Conservation (phyloP, 2,888 invertebrate genomes). For the Drosophila colorata region DNA sequence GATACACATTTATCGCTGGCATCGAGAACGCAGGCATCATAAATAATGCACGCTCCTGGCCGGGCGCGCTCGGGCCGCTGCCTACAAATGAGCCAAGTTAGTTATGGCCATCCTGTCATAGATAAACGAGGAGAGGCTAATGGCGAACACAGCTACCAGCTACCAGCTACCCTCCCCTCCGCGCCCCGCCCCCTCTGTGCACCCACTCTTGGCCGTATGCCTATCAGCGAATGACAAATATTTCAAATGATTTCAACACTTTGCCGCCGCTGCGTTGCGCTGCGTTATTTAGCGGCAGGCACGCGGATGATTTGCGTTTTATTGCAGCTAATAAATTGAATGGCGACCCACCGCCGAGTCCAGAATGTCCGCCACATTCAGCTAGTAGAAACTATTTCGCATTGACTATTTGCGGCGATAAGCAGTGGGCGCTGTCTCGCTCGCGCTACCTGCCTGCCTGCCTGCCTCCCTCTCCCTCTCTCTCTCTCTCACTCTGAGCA, state of each 20-base stretch:
- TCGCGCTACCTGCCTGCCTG: no score
- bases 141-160: conserved; percentile 23
- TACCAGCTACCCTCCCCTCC: not conserved
- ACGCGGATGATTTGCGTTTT: conserved; percentile 76
- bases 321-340: conserved; percentile 81
- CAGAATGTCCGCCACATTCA: not conserved
- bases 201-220: conserved; percentile 8
- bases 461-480: not conserved
- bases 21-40: conserved; percentile 28
- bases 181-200: not conserved
- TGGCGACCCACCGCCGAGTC: conserved; percentile 72
- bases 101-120: conserved; percentile 67
- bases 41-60: conserved; percentile 37
- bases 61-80: conserved; percentile 5
- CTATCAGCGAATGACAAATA: conserved; percentile 80
- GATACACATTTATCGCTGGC: conserved; percentile 53
- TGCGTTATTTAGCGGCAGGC: not conserved
- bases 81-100: conserved; percentile 73
- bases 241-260: conserved; percentile 82
- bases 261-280: conserved; percentile 56
- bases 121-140: conserved; percentile 65
- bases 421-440: conserved; percentile 25
- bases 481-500: not conserved
- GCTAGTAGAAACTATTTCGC: conserved; percentile 48
- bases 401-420: conserved; percentile 73